Evolutionary conservation across 2,888 invertebrate genomes (phyloP), one percentile per base, ranked within the genome.

Genomic region (Tethea ocularis): DNA sequence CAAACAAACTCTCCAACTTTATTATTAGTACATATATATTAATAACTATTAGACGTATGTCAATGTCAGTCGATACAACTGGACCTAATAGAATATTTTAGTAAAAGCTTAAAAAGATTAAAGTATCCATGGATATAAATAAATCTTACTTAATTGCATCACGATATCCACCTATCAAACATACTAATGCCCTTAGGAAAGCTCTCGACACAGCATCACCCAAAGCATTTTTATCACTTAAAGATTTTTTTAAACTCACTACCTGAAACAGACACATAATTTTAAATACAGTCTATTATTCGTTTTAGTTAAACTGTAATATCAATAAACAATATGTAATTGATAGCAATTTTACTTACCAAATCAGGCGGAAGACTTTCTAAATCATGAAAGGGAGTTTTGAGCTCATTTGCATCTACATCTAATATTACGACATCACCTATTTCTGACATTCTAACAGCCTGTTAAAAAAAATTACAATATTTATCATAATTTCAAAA

Each of bases 351-450:
- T 24, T 11, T 24, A 74, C 88, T 94, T 86, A 98, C 97, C 87
- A 99, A 96, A 89, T 99, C 98, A 68, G 95, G 94, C 17, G 99
- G 99, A 84, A 99, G 94, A 81, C 95, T 95, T 80, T 97, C 96
- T 66, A 98, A 93, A 93, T 99, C 99, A 85, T 97, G 96, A 85
- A 98, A 98, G 5, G 98, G 98, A 52, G 97, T 95, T 82, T 95
- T 95, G 53, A 99, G 95, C 59, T 95, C 95, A 84, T 98, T 98
- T 61, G 95, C 95, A 92, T 99, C 99, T 62, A 98, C 97, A 93
- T 99, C 97, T 81, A 99, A 94, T 72, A 99, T 95, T 52, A 99
- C 98, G 68, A 98, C 97, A 83, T 99, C 99, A 38, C 98, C 98
- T 62, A 99, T 94, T 88, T 99, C 99, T 55, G 95, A 95, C 86